Conservation (phyloP, 2,888 invertebrate genomes). For the Andrena trimmerana region DNA sequence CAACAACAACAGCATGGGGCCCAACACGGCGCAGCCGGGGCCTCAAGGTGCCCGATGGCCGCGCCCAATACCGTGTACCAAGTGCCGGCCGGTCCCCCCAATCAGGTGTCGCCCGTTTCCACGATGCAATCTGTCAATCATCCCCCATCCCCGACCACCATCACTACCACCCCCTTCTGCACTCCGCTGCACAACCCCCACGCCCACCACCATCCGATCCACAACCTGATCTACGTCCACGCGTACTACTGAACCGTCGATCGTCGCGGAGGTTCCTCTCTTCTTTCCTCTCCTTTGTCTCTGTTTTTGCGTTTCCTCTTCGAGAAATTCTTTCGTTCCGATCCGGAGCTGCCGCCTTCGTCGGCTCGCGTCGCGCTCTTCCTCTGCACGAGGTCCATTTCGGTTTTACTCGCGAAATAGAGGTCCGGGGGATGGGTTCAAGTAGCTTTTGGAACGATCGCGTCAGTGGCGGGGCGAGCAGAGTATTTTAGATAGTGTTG, state of each 20-base stretch:
- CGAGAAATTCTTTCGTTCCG: background rate
- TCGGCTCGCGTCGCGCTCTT: background rate
- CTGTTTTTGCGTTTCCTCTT: background rate
- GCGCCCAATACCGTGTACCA: slow-evolving; percentile 79
- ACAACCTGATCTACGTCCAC: slow-evolving; percentile 84
- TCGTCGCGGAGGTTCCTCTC: slow-evolving; percentile 22
- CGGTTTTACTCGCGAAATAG: background rate
- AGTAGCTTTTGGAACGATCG: slow-evolving; percentile 7
- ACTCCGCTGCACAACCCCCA: slow-evolving; percentile 81
- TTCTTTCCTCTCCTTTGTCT: slow-evolving; percentile 4
- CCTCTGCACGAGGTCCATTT: background rate
- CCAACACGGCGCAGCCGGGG: slow-evolving; percentile 80
- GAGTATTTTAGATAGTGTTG: background rate
- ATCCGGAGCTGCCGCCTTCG: background rate
- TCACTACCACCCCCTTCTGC: slow-evolving; percentile 79
- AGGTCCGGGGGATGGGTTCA: background rate
- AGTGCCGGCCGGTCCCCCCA: slow-evolving; percentile 83
- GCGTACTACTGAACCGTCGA: slow-evolving; percentile 79
- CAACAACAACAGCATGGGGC: slow-evolving; percentile 75
- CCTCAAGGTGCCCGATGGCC: slow-evolving; percentile 81
- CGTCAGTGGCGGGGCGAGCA: background rate
- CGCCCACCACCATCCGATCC: slow-evolving; percentile 82
- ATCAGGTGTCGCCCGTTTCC: slow-evolving; percentile 84
- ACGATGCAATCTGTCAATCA: slow-evolving; percentile 84
- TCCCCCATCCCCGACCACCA: slow-evolving; percentile 81